These are phyloP conservation scores for Pseudomyrmex concolor DNA, from an alignment of 1,140 invertebrate species.

Conservation along the genomic window DNA sequence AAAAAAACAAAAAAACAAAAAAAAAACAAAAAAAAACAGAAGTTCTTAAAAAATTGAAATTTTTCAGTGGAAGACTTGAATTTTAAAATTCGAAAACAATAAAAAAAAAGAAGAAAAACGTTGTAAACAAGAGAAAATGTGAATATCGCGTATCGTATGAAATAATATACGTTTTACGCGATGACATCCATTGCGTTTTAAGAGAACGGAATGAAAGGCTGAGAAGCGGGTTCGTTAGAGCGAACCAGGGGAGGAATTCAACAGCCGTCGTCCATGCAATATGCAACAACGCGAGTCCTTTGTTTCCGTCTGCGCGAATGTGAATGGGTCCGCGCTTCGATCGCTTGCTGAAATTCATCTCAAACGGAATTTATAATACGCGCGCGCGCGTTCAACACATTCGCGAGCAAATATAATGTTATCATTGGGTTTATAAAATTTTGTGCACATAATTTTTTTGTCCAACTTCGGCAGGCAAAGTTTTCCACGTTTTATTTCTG, in stretches of 20 bases:
- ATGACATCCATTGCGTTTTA: slow-evolving; percentile 1
- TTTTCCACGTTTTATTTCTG: too few species aligned
- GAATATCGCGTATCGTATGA: not conserved
- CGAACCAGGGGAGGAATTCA: slow-evolving; percentile 51
- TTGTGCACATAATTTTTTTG: not conserved
- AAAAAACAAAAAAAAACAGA: too few species aligned
- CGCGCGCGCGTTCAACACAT: not conserved
- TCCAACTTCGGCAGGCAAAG: not conserved
- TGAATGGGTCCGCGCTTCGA: slow-evolving; percentile 43
- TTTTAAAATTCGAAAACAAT: too few species aligned
- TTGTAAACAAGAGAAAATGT: not conserved
- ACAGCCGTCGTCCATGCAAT: slow-evolving; percentile 52
- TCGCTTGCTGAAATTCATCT: slow-evolving; percentile 31
- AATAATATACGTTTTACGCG: slow-evolving; percentile 33
- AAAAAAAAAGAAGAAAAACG: too few species aligned
- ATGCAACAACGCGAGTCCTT: slow-evolving; percentile 55
- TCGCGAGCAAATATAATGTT: not conserved
- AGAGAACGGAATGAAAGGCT: slow-evolving; percentile 43
- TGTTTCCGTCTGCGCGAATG: slow-evolving; percentile 47
- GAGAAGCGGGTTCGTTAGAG: slow-evolving; percentile 55
- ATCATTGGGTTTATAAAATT: slow-evolving; percentile 3
- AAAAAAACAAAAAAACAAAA: too few species aligned
- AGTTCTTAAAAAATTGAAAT: too few species aligned
- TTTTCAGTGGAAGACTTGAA: too few species aligned
- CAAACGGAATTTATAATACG: slow-evolving; percentile 30